These are phyloP conservation scores for Oligia strigilis DNA, from an alignment of 2,888 invertebrate species.

Conservation along the genomic window DNA sequence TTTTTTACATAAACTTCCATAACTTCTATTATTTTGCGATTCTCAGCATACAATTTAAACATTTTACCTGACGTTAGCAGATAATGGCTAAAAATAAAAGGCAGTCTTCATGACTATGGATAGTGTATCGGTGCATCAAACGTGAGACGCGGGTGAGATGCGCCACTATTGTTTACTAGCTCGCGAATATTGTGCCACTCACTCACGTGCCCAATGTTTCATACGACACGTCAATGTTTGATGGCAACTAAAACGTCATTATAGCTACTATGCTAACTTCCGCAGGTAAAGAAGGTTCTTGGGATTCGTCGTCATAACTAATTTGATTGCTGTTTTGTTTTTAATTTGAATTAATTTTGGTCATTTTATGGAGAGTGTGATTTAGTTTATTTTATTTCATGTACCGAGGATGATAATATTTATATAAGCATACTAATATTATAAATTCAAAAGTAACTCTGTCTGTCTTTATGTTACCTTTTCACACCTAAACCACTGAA, in stretches of 20 bases:
- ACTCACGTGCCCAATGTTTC: conserved; percentile 46
- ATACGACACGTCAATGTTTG: conserved; percentile 41
- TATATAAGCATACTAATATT: no score
- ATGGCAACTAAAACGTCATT: not conserved
- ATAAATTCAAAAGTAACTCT: no score
- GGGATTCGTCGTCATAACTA: not conserved
- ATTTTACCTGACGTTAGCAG: not conserved
- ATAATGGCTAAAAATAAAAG: not conserved
- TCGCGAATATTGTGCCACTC: conserved; percentile 73
- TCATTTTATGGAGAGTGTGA: not conserved
- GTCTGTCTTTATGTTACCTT: no score
- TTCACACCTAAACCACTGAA: no score
- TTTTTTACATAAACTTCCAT: not conserved
- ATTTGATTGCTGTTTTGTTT: not conserved
- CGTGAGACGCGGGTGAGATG: conserved; percentile 71
- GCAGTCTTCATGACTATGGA: conserved; percentile 62
- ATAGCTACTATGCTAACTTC: not conserved
- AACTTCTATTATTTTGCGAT: not conserved
- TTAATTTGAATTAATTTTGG: no score
- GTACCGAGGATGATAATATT: not conserved
- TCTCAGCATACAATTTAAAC: not conserved
- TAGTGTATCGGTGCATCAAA: conserved; percentile 67
- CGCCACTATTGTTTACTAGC: conserved; percentile 76
- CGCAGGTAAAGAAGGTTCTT: not conserved
- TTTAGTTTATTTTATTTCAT: no score